Evolutionary conservation across 2,888 invertebrate genomes (phyloP).

Genomic region (Aspidapion aeneum): DNA sequence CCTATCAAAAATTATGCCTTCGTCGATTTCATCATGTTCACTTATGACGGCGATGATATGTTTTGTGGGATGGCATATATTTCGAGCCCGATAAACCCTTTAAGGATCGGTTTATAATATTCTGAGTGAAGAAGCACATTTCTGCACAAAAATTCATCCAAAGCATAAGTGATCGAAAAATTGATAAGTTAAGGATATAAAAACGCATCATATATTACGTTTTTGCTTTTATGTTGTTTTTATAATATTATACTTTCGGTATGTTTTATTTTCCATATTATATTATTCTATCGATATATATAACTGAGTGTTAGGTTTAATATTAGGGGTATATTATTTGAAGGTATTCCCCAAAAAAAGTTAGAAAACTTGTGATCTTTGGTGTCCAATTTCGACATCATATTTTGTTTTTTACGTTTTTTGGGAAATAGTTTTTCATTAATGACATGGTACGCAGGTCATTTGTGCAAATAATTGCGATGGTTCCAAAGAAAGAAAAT

Average conservation of each 20-base stretch:
- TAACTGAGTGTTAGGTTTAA: slow-evolving; percentile 39
- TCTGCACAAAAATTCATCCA: slow-evolving; percentile 39
- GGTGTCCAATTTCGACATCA: slow-evolving; percentile 16
- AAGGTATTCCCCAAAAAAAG: slow-evolving; percentile 26
- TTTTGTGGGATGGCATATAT: slow-evolving; percentile 60
- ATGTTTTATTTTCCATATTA: slow-evolving; percentile 39
- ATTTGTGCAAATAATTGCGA: slow-evolving; percentile 36
- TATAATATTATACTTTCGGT: slow-evolving; percentile 41
- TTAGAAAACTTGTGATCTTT: slow-evolving; percentile 25
- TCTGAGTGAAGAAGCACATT: slow-evolving; percentile 11
- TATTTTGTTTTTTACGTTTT: slow-evolving; percentile 18
- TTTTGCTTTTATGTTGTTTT: slow-evolving; percentile 35
- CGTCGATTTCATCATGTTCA: slow-evolving; percentile 30
- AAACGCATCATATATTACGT: slow-evolving; percentile 32
- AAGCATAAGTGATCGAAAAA: slow-evolving; percentile 43
- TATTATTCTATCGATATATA: slow-evolving; percentile 33
- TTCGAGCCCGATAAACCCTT: slow-evolving; percentile 50
- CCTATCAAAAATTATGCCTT: slow-evolving; percentile 55
- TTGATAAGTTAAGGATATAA: slow-evolving; percentile 20
- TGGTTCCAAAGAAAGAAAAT: slow-evolving; percentile 48
- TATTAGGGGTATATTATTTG: slow-evolving; percentile 26
- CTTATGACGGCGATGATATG: slow-evolving; percentile 59
- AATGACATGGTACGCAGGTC: slow-evolving; percentile 36
- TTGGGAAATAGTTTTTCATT: slow-evolving; percentile 24
- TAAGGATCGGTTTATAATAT: slow-evolving; percentile 16